These are phyloP conservation scores for Hipparchia semele DNA, from an alignment of 2,888 invertebrate species.

Conservation along the genomic window DNA sequence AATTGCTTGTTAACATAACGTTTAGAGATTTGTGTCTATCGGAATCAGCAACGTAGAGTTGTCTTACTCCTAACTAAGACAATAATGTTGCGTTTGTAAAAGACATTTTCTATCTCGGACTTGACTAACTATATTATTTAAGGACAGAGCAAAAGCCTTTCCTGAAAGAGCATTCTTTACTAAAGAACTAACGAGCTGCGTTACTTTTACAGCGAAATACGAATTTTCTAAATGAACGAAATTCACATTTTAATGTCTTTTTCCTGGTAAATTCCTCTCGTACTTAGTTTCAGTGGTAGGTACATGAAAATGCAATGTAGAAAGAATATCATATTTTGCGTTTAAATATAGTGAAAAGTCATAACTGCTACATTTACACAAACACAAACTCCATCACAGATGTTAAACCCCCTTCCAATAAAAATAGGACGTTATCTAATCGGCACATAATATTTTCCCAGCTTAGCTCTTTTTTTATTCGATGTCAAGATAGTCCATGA, in stretches of 20 bases:
- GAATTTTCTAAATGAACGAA: slow-evolving; percentile 10
- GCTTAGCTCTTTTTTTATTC: too few species aligned
- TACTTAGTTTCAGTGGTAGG: background rate
- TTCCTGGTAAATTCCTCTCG: background rate
- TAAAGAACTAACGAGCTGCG: slow-evolving; percentile 19
- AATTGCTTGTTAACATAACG: too few species aligned
- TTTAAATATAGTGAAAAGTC: background rate
- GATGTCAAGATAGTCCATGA: too few species aligned
- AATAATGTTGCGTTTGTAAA: background rate
- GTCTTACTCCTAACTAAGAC: background rate
- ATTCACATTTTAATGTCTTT: slow-evolving; percentile 17
- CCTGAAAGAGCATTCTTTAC: slow-evolving; percentile 17
- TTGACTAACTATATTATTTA: slow-evolving; percentile 12
- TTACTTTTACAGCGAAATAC: slow-evolving; percentile 15
- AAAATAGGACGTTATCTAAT: too few species aligned
- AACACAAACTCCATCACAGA: too few species aligned
- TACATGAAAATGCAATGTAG: background rate
- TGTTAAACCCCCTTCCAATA: too few species aligned
- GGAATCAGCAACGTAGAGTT: too few species aligned
- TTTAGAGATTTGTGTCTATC: too few species aligned
- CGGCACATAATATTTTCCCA: too few species aligned
- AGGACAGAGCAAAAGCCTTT: slow-evolving; percentile 16
- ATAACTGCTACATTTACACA: background rate
- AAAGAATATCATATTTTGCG: background rate
- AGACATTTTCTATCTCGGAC: slow-evolving; percentile 1